Evolutionary conservation across 2,888 invertebrate species (phyloP), one percentile per base, ranked within the genome.

Genomic region (Erannis defoliaria): DNA sequence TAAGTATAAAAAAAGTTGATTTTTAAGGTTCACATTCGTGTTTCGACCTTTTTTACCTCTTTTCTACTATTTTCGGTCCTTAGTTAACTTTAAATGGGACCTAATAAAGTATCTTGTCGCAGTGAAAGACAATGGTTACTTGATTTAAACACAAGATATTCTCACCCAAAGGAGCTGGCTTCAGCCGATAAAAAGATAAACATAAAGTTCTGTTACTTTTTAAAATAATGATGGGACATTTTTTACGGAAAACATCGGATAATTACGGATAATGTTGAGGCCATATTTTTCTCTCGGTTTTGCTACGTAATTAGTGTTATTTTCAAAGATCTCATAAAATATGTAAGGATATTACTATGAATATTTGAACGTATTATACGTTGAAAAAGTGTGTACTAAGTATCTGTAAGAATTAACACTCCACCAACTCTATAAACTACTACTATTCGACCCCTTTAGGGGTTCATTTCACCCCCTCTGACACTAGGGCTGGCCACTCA

Each of bases 101-200:
- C 18, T 14, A 18, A 18, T 29, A 40, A 40, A 51, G 42, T 38
- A 23, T 33, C 23, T 16, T 53, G 53, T 35, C n/a, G 16, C 23
- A 48, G 26, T 42, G 29, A 42, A 31, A 60, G 33, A 43, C 54
- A 53, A 58, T 54, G 29, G 26, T 60, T 55, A 54, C 45, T 35
- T 35, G 59, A 48, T 54, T 54, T 54, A 40, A 48, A 35, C 40
- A 48, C 38, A 14, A 60, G 48, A 21, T 59, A 53, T 49, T 14
- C 3, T 35, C n/a, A 23, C 45, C 31, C 46, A 1, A 19, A 51
- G 53, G 38, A 38, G 48, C 31, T 51, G 19, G 31, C 40, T 37
- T 35, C 19, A 35, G 23, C 55, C 50, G 50, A 51, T 61, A 55
- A 61, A 55, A 55, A 46, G 45, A 55, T 55, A 61, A 55, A 49